phyloP scores from a whole-genome alignment of 2,888 invertebrate species.

The Agrypnus murinus region DNA sequence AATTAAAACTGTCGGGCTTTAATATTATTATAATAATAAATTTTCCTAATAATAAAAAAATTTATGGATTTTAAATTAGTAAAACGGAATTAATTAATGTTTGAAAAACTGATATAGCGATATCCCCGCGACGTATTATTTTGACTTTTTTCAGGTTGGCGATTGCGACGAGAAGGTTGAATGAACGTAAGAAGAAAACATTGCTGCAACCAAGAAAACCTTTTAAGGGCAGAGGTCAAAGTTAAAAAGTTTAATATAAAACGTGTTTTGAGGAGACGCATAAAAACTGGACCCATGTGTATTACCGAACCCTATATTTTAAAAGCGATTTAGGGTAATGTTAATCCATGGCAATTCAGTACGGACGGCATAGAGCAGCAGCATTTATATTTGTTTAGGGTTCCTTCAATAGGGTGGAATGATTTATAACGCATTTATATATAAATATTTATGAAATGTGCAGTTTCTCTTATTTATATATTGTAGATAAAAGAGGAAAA shows the following conservation, averaged over 20 bases:
- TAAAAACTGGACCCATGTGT: constrained; percentile 30
- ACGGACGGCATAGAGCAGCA: constrained; percentile 6
- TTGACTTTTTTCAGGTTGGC: neutral
- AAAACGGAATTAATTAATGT: too few species aligned
- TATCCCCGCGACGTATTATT: too few species aligned
- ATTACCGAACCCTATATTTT: constrained; percentile 33
- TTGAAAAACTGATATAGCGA: too few species aligned
- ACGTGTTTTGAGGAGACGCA: constrained; percentile 1
- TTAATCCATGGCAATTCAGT: constrained; percentile 33
- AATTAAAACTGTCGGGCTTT: constrained; percentile 29
- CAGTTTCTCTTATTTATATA: too few species aligned
- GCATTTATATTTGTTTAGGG: constrained; percentile 28
- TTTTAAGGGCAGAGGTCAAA: constrained; percentile 3
- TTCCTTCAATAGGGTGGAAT: constrained; percentile 36
- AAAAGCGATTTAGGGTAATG: constrained; percentile 37
- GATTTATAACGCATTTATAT: constrained; percentile 25
- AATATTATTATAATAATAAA: too few species aligned
- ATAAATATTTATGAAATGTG: neutral
- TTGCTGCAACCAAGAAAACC: too few species aligned
- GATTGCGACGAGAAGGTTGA: neutral
- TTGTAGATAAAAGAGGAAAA: too few species aligned
- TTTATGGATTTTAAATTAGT: too few species aligned
- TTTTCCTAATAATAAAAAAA: too few species aligned
- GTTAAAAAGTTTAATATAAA: neutral
- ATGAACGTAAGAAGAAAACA: constrained; percentile 3